These are phyloP conservation scores for Ennomos fuscantarius DNA, from an alignment of 2,888 invertebrate species.

Conservation along the genomic window DNA sequence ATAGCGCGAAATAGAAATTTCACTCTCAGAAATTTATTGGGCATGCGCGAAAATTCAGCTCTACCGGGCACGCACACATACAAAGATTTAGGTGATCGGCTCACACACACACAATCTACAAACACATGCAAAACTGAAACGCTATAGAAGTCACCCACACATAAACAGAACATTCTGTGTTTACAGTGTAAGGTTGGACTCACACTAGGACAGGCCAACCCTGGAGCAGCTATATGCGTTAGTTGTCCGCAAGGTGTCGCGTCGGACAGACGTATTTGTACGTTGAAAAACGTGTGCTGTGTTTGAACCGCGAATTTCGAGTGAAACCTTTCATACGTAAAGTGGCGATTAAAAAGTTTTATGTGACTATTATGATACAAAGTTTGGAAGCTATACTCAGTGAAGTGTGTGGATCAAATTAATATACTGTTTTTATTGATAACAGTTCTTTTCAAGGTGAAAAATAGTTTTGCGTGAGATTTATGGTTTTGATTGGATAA, in stretches of 20 bases:
- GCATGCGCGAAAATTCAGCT: constrained; percentile 64
- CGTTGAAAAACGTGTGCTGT: constrained; percentile 1
- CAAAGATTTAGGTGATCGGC: constrained; percentile 59
- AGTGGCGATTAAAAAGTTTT: constrained; percentile 31
- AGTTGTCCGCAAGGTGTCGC: constrained; percentile 54
- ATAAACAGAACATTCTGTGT: constrained; percentile 32
- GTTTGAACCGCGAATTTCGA: constrained; percentile 3
- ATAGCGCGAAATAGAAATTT: constrained; percentile 66
- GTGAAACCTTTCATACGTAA: constrained; percentile 38
- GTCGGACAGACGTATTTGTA: constrained; percentile 32
- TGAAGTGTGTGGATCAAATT: constrained; percentile 32
- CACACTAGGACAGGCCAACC: constrained; percentile 63
- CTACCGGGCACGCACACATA: constrained; percentile 57
- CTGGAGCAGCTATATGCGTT: constrained; percentile 69
- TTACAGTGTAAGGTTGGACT: constrained; percentile 49
- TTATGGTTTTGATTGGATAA: constrained; percentile 21
- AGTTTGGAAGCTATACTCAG: constrained; percentile 21
- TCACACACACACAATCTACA: constrained; percentile 54
- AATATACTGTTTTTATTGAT: not conserved
- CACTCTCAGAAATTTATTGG: constrained; percentile 55
- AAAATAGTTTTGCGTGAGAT: constrained; percentile 10
- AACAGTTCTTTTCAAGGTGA: constrained; percentile 19
- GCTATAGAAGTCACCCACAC: constrained; percentile 63
- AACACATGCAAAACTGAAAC: constrained; percentile 56
- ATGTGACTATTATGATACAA: constrained; percentile 23